Conservation (phyloP, 2,888 invertebrate genomes). For the Tricholauxania praeusta region DNA sequence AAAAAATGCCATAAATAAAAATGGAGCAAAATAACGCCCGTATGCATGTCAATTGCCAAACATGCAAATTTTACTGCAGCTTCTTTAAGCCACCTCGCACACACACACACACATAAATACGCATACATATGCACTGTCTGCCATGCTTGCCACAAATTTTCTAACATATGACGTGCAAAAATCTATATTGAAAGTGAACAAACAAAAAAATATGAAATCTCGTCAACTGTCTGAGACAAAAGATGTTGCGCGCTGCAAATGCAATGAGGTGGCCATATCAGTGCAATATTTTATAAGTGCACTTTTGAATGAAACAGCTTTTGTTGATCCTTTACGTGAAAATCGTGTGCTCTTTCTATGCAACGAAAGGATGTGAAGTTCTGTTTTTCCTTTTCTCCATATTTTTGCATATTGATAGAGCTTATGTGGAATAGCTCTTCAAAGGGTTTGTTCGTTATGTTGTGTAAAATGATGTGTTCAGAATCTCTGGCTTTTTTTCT, state of each 20-base stretch:
- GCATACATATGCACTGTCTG: too few species aligned
- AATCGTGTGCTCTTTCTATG: too few species aligned
- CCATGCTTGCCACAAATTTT: too few species aligned
- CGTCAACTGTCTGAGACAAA: not conserved
- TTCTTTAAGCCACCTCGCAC: not conserved
- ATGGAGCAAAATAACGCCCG: not conserved
- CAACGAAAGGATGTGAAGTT: too few species aligned
- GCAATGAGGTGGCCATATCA: conserved; percentile 19
- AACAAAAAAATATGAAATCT: not conserved
- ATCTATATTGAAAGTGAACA: not conserved
- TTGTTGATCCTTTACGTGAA: not conserved
- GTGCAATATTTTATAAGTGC: conserved; percentile 23
- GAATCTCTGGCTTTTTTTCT: too few species aligned
- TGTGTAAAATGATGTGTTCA: too few species aligned
- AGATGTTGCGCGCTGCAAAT: conserved; percentile 6
- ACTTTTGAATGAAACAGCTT: conserved; percentile 1
- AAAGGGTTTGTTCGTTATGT: too few species aligned
- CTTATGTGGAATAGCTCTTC: too few species aligned
- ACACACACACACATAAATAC: too few species aligned
- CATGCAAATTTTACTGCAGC: not conserved
- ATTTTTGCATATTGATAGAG: too few species aligned
- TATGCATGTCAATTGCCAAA: conserved; percentile 11
- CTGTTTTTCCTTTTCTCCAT: too few species aligned
- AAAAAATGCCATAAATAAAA: not conserved
- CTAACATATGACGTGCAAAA: too few species aligned